Evolutionary conservation across 2,113 vertebrate species (phyloP).

Genomic region (Macquaria ambigua): DNA sequence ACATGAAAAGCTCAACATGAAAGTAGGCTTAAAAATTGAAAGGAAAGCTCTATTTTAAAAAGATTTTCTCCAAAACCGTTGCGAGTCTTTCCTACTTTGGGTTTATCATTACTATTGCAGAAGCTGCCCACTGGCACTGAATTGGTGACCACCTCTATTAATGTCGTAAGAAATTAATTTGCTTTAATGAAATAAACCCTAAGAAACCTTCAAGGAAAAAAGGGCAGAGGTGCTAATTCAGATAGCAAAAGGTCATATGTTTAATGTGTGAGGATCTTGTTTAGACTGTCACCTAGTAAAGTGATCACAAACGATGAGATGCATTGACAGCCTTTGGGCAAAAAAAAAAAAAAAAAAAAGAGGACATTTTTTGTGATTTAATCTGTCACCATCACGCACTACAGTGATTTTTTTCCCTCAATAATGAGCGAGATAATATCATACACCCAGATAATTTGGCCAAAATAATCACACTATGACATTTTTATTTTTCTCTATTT

Average conservation of each 20-base stretch:
- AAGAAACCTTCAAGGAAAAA: background rate
- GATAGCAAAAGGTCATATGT: conserved; percentile 21
- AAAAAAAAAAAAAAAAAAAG: background rate
- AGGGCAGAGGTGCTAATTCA: conserved; percentile 11
- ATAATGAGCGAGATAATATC: conserved; percentile 4
- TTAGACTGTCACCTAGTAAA: conserved; percentile 15
- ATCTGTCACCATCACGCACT: background rate
- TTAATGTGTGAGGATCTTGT: conserved; percentile 16
- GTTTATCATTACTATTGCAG: background rate
- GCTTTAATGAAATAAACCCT: conserved; percentile 6
- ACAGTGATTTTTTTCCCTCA: background rate
- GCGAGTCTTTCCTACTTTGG: background rate
- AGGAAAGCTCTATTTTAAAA: background rate
- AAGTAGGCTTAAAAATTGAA: background rate
- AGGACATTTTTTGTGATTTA: background rate
- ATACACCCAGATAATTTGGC: background rate
- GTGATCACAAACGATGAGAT: conserved; percentile 7
- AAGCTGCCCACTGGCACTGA: background rate
- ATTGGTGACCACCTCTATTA: conserved; percentile 1
- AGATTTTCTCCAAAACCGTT: background rate
- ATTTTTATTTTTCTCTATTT: background rate
- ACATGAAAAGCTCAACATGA: too few relatives aligned
- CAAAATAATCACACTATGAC: conserved; percentile 1
- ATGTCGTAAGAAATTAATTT: background rate
- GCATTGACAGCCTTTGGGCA: background rate